A percentile compares a stretch with the other conserved stretches of the same genome.
Conservation (phyloP, 2,888 invertebrate genomes). For the Endomychus coccineus region DNA sequence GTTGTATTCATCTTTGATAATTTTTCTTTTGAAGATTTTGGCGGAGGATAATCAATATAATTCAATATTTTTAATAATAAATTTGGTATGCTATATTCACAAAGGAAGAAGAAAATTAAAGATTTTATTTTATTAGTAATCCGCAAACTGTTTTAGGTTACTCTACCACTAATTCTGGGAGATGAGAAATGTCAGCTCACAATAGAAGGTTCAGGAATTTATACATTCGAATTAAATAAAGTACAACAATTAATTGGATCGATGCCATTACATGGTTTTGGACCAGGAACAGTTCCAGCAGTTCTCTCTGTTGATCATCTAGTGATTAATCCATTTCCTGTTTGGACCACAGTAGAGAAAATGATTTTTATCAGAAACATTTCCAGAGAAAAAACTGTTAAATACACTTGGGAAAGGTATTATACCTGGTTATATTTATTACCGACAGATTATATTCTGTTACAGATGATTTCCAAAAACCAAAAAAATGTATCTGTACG, state of each 20-base stretch:
- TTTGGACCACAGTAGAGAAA: slow-evolving; percentile 33
- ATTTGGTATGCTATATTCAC: too few relatives aligned
- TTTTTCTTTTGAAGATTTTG: too few relatives aligned
- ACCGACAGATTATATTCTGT: background rate
- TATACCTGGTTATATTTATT: background rate
- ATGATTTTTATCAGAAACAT: slow-evolving; percentile 42
- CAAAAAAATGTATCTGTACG: too few relatives aligned
- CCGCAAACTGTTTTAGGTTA: slow-evolving; percentile 3
- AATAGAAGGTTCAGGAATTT: slow-evolving; percentile 9
- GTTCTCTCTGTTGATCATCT: slow-evolving; percentile 38
- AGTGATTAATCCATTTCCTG: slow-evolving; percentile 32
- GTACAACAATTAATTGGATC: slow-evolving; percentile 3
- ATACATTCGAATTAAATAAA: slow-evolving; percentile 8
- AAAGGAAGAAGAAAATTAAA: too few relatives aligned
- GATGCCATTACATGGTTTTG: slow-evolving; percentile 6
- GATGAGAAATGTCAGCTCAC: slow-evolving; percentile 3
- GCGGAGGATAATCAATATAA: too few relatives aligned
- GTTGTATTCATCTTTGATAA: too few relatives aligned
- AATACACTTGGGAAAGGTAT: slow-evolving; percentile 35
- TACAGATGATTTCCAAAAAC: background rate
- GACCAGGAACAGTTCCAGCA: slow-evolving; percentile 18
- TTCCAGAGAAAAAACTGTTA: slow-evolving; percentile 33
- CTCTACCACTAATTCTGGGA: slow-evolving; percentile 7
- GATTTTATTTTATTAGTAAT: background rate
- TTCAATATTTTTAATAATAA: too few relatives aligned